Base-by-base conservation (phyloP, 2,797 vertebrate genomes). In the Xyrichtys novacula region DNA sequence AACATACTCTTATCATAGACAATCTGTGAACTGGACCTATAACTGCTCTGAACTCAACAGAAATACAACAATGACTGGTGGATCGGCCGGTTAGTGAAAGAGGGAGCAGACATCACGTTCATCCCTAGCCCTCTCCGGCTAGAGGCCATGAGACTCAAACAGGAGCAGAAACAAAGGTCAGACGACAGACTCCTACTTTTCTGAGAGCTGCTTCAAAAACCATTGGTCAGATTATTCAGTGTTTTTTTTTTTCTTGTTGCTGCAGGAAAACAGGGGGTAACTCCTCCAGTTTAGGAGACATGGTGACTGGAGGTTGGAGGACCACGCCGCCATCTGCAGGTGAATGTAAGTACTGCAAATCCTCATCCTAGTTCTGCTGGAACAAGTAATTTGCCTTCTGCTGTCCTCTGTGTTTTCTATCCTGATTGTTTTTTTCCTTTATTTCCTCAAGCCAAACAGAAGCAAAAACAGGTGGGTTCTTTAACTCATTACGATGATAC, bases 31-130 rank as follows among this genome's bases (percentile, higher is more conserved):
- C 6, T 10, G 2, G 10, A 46, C 47, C n/a, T 70, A 52, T 26
- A 76, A 67, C 75, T 23, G 15, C 68, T 9, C 40, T 88, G 76
- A 80, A 71, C 72, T 80, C 8, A 36, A 88, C 87, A 97, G 96
- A 98, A 98, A 88, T 97, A 96, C 92, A 98, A 96, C 78, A 97
- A 97, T 94, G 96, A 98, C 87, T 98, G 96, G 96, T 98, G 97
- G 97, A 98, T 98, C 65, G 97, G 97, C 40, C 89, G 97, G 90
- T 93, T 97, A 91, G 97, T 98, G 52, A 98, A 98, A 78, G 97
- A 98, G 84, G 97, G 97, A 38, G 96, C 95, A 17, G 97, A 98
- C 90, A 96, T 98, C 86, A 93, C 96, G 89, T 98, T 98, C 91
- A 97, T 98, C 88, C 97, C 97, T 88, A 98, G 97, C 91, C 97